Evolutionary conservation across 2,113 vertebrate species (phyloP).

Genomic region (Hydrolagus affinis): DNA sequence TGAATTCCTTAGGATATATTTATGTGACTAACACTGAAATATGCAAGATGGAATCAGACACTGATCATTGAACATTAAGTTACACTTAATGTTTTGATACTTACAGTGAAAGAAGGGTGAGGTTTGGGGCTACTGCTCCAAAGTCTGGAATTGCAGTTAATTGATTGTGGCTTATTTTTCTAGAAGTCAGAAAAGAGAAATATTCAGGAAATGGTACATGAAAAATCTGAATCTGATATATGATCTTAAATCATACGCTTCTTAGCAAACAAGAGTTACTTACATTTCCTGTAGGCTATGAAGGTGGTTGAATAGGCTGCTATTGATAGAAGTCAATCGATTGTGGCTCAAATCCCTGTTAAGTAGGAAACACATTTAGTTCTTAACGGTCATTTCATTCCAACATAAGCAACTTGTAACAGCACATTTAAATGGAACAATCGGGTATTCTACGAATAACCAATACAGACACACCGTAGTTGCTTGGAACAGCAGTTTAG

Average conservation of each 20-base stretch:
- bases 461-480: too few species aligned
- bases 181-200: conserved; percentile 45
- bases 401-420: background rate
- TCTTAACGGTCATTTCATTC: background rate
- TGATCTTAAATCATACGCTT: background rate
- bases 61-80: too few species aligned
- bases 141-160: conserved; percentile 73
- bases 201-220: background rate
- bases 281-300: conserved; percentile 79
- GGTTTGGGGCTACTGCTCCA: conserved; percentile 64
- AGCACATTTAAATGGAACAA: too few species aligned
- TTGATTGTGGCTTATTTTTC: conserved; percentile 85
- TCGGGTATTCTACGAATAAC: background rate
- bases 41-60: too few species aligned
- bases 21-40: too few species aligned
- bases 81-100: conserved; percentile 45
- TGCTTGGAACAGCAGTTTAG: too few species aligned
- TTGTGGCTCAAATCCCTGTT: conserved; percentile 87
- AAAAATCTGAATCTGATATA: background rate
- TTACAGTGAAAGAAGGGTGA: conserved; percentile 83
- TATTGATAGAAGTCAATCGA: conserved; percentile 72
- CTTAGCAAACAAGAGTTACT: conserved; percentile 46
- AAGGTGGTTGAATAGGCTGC: conserved; percentile 67
- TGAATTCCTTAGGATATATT: too few species aligned
- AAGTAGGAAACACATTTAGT: conserved; percentile 33